Conservation (phyloP, 2,113 vertebrate species). For the Leptosomus discolor region DNA sequence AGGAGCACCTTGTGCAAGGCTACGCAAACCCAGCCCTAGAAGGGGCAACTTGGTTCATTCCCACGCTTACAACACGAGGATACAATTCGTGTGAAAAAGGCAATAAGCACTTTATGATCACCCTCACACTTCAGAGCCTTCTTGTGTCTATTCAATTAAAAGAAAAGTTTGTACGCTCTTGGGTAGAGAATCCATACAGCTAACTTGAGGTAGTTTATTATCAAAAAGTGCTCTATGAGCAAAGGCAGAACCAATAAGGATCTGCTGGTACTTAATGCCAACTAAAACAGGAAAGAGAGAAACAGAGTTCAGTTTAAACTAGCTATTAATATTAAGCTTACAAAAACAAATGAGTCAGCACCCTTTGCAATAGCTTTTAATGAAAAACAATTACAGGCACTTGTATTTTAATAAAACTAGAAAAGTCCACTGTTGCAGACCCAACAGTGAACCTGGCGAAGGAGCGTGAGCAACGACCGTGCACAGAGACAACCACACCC, state of each 20-base stretch:
- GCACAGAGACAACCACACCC: conserved; percentile 42
- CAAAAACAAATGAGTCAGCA: accelerated
- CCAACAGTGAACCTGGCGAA: not conserved
- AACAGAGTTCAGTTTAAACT: not conserved
- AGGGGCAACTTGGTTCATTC: not conserved
- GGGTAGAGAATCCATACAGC: not conserved
- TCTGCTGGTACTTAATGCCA: accelerated
- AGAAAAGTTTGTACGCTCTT: not conserved
- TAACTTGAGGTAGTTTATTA: not conserved
- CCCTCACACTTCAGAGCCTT: not conserved
- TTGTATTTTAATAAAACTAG: not conserved
- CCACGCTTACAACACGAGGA: not conserved
- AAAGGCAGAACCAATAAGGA: not conserved
- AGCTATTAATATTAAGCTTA: not conserved
- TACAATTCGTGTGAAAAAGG: not conserved
- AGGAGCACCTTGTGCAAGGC: not conserved
- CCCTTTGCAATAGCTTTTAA: not conserved
- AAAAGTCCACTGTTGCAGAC: not conserved
- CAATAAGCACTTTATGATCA: not conserved
- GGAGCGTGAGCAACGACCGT: not conserved
- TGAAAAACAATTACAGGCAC: not conserved
- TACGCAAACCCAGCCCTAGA: too few species aligned
- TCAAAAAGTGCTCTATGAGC: not conserved
- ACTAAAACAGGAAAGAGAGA: not conserved
- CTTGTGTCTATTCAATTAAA: not conserved